Evolutionary conservation across 2,888 invertebrate species (phyloP).

Genomic region (Tetranychus truncatus): DNA sequence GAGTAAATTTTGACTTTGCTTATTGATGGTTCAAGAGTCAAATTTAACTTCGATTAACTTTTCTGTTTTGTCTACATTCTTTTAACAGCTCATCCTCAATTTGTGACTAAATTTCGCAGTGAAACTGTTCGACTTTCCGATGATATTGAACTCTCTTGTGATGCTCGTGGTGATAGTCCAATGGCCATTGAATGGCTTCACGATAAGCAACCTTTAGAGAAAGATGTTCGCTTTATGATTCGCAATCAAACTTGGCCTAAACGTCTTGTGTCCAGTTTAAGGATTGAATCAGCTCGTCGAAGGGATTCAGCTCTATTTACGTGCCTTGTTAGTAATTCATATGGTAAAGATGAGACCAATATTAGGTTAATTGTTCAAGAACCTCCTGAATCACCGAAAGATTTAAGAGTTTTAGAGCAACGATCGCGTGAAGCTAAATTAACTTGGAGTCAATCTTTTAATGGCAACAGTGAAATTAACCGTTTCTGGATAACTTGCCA

Average conservation of each 20-base stretch:
- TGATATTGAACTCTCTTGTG: conserved; percentile 25
- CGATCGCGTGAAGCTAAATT: conserved; percentile 30
- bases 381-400: conserved; percentile 31
- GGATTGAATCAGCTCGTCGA: conserved; percentile 29
- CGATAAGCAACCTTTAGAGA: conserved; percentile 44
- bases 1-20: too few relatives aligned
- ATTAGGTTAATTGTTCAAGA: conserved; percentile 29
- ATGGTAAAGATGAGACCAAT: conserved; percentile 25
- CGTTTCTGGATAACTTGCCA: conserved; percentile 29
- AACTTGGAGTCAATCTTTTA: conserved; percentile 32
- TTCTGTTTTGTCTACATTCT: conserved; percentile 13
- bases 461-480: conserved; percentile 32
- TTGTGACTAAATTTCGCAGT: conserved; percentile 25
- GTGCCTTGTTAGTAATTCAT: conserved; percentile 25
- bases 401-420: conserved; percentile 29
- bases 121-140: conserved; percentile 26
- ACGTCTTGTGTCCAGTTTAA: conserved; percentile 30
- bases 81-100: conserved; percentile 31
- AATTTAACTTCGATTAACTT: too few relatives aligned
- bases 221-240: conserved; percentile 24
- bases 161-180: conserved; percentile 33
- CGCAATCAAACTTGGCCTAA: conserved; percentile 14
- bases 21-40: too few relatives aligned
- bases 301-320: conserved; percentile 26
- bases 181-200: conserved; percentile 34